Percentiles rank a stretch among this genome's conserved stretches.
phyloP scores from a whole-genome alignment of 1,140 invertebrate genomes.

The Drosophila rufa region DNA sequence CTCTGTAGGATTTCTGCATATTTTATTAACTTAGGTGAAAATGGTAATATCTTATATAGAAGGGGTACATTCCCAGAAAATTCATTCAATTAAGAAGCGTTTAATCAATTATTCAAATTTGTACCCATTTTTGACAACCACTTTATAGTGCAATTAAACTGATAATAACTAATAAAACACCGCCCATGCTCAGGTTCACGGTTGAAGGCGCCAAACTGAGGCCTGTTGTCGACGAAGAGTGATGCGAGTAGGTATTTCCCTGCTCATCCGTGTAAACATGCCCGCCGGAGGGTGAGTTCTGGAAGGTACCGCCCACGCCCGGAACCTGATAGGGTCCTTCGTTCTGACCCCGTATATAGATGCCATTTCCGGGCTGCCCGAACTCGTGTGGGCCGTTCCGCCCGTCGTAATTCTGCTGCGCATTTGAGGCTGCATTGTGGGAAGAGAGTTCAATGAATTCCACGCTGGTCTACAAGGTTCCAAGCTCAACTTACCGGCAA shows the following conservation, averaged over 20 bases:
- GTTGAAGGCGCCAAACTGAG: neutral
- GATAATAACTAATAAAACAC: conserved; percentile 9
- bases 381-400: conserved; percentile 59
- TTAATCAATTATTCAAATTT: conserved; percentile 6
- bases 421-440: conserved; percentile 16
- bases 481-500: conserved; percentile 31
- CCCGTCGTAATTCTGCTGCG: conserved; percentile 58
- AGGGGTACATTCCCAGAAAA: too few relatives aligned
- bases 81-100: neutral
- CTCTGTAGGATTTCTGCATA: neutral
- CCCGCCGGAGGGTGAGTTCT: conserved; percentile 41
- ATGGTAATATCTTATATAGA: too few relatives aligned
- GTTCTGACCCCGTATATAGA: conserved; percentile 65
- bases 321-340: conserved; percentile 58
- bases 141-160: conserved; percentile 22
- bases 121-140: neutral
- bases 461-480: neutral
- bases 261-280: conserved; percentile 51
- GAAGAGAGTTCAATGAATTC: conserved; percentile 15
- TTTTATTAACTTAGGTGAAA: neutral
- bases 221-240: neutral
- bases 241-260: conserved; percentile 41
- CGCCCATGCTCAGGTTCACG: conserved; percentile 24
- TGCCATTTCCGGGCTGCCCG: conserved; percentile 49
- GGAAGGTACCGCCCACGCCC: conserved; percentile 56